Evolutionary conservation across 1,140 invertebrate species (phyloP).

Genomic region (Diplogasteroides magnus): DNA sequence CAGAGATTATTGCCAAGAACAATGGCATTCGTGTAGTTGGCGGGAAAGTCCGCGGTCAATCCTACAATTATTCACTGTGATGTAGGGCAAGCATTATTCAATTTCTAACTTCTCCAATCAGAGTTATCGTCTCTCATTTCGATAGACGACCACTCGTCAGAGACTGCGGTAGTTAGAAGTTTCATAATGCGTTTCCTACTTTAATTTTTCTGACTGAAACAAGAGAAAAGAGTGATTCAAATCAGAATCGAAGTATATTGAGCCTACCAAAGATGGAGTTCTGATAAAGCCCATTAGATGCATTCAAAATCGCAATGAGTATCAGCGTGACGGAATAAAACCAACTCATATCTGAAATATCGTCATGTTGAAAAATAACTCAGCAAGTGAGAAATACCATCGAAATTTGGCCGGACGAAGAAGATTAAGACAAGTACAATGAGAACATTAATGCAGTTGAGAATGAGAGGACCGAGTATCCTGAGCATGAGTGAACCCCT

Average conservation of each 20-base stretch:
- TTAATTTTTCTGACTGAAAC: no score
- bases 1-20: conserved; percentile 26
- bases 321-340: conserved; percentile 15
- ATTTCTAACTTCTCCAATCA: no score
- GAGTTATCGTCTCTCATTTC: no score
- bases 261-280: not conserved
- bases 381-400: conserved; percentile 11
- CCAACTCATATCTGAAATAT: conserved; percentile 13
- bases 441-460: conserved; percentile 20
- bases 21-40: conserved; percentile 26
- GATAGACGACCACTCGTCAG: no score
- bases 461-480: conserved; percentile 13
- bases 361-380: not conserved
- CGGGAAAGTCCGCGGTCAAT: conserved; percentile 24
- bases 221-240: not conserved
- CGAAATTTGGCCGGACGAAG: conserved; percentile 6
- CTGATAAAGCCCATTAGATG: conserved; percentile 26
- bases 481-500: conserved; percentile 13
- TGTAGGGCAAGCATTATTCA: no score
- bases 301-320: conserved; percentile 24
- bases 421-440: conserved; percentile 12
- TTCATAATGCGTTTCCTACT: no score
- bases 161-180: no score
- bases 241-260: not conserved
- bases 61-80: no score